These are phyloP conservation scores for Rambutsinella grinnellia DNA, from an alignment of 2,888 invertebrate species.

Conservation along the genomic window DNA sequence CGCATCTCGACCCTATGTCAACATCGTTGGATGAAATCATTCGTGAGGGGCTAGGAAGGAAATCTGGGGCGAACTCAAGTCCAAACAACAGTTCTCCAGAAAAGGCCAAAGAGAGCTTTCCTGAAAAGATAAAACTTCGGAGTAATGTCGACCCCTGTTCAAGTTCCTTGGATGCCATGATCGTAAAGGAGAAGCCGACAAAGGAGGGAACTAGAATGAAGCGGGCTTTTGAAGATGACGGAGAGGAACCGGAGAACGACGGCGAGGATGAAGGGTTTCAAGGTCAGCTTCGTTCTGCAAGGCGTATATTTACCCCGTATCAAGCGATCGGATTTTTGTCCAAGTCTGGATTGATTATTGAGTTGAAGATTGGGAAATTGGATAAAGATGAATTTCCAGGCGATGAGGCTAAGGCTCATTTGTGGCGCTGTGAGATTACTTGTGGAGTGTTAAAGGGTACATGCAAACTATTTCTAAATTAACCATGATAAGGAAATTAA, in stretches of 20 bases:
- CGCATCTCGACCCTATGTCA: slow-evolving; percentile 2
- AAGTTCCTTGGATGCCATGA: too few relatives aligned
- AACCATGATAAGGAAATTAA: not conserved
- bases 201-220: not conserved
- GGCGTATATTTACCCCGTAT: not conserved
- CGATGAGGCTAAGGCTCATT: not conserved
- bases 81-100: too few relatives aligned
- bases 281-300: not conserved
- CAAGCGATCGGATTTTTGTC: slow-evolving; percentile 3
- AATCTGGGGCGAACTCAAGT: too few relatives aligned
- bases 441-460: slow-evolving; percentile 20
- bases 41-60: too few relatives aligned
- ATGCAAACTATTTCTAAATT: not conserved
- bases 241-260: too few relatives aligned
- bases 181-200: too few relatives aligned
- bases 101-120: too few relatives aligned
- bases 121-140: too few relatives aligned
- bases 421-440: slow-evolving; percentile 1
- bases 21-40: slow-evolving; percentile 15
- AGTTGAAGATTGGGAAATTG: slow-evolving; percentile 5
- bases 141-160: too few relatives aligned
- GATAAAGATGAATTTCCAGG: too few relatives aligned
- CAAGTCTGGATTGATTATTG: slow-evolving; percentile 7
- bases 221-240: too few relatives aligned
- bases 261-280: too few relatives aligned